Base-by-base conservation (phyloP, 2,888 invertebrate genomes). In the Caenorhabditis panamensis region DNA sequence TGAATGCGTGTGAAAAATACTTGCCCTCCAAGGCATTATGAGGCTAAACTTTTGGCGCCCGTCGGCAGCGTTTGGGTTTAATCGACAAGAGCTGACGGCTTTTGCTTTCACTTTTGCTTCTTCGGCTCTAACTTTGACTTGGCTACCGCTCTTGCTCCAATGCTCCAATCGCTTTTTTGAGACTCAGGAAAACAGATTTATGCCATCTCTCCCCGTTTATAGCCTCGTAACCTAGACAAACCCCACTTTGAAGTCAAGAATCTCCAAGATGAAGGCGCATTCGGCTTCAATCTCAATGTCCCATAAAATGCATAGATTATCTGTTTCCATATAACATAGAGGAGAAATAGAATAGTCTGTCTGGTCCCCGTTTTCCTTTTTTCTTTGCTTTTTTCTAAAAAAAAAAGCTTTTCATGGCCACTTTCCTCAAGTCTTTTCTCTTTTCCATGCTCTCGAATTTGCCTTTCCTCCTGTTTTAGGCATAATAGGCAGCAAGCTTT, bases 1-100 rank as follows among this genome's bases (percentile, higher is more conserved):
- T 56, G 72, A 20, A 51, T 66, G 66, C 66, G 61, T 75, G 75
- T 51, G 75, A 59, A 75, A 66, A 75, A 67, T 53, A 66, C 53
- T 73, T 53, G 59, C 44, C 56, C 72, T 63, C 49, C 31, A 44
- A 75, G 59, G 61, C 75, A 61, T 75, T 75, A 73, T 64, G 64
- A 73, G 56, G 37, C 49, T 41, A 64, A 47, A 51, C 31, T 44
- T 24, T 41, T 31, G 31, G 31, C 31, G 16, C 28, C 18, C 11
- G 47, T 31, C 22, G 53, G 20, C 18, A 62, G 49, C 41, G 20
- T 20, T 37, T 44, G 18, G 18, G 47, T 64, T 73, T 75, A 66
- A 75, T 75, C 75, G 66, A 75, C 66, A 66, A 67, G 53, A 51
- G 28, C 58, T 56, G 26, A 5, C 4, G 31, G 28, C 53, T 61